Evolutionary conservation across 2,797 vertebrate genomes (phyloP).

Genomic region (Cephalopachus bancanus): DNA sequence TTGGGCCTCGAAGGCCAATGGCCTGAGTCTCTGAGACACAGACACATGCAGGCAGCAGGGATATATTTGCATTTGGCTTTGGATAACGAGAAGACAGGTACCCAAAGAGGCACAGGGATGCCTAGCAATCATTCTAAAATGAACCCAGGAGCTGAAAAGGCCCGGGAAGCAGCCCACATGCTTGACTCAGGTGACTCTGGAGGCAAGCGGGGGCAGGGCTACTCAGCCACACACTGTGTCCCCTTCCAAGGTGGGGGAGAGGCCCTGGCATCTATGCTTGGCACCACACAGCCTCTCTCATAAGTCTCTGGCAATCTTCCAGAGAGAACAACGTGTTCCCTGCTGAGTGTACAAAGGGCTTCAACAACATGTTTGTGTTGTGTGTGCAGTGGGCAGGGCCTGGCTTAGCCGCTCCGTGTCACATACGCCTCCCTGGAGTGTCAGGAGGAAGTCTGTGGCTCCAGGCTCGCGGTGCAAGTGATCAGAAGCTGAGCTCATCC

Average conservation of each 20-base stretch:
- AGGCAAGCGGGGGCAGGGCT: not conserved
- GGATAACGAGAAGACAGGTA: not conserved
- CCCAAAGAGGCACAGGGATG: not conserved
- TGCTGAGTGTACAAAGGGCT: slow-evolving; percentile 27
- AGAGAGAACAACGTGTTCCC: slow-evolving; percentile 83
- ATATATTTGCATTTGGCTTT: slow-evolving; percentile 6
- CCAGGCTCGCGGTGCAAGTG: slow-evolving; percentile 50
- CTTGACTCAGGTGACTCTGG: not conserved
- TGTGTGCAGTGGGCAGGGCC: not conserved
- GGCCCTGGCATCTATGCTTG: slow-evolving; percentile 62
- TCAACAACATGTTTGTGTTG: slow-evolving; percentile 86
- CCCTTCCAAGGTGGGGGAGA: slow-evolving; percentile 18
- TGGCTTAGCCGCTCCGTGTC: not conserved
- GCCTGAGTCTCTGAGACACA: slow-evolving; percentile 6
- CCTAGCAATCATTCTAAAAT: slow-evolving; percentile 25
- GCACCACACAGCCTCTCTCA: slow-evolving; percentile 51
- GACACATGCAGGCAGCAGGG: slow-evolving; percentile 42
- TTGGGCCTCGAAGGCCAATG: not conserved
- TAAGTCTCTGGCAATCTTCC: slow-evolving; percentile 53
- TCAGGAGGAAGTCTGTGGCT: slow-evolving; percentile 48
- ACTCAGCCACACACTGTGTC: not conserved
- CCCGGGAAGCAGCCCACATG: not conserved
- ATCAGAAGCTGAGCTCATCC: not conserved
- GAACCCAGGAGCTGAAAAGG: not conserved
- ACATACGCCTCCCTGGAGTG: slow-evolving; percentile 26